phyloP scores from a whole-genome alignment of 2,113 vertebrate genomes.

The Ceyx melanurus region DNA sequence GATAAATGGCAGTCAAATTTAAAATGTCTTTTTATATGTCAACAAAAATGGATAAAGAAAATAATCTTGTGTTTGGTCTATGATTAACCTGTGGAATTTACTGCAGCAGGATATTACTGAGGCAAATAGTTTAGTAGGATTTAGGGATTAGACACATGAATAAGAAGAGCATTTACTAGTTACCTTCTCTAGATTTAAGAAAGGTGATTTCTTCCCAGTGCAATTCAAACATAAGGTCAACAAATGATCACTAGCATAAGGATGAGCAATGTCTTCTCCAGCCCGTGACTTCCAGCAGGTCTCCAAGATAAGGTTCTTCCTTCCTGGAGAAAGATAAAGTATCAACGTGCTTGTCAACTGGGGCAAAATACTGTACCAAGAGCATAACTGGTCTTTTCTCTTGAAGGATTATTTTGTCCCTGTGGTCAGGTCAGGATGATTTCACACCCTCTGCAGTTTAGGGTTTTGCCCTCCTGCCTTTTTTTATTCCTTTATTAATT shows the following conservation, averaged over 20 bases:
- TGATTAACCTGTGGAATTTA: slow-evolving; percentile 75
- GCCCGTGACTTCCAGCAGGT: background rate
- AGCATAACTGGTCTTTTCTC: background rate
- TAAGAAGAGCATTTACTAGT: slow-evolving; percentile 19
- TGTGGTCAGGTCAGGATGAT: background rate
- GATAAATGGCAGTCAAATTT: background rate
- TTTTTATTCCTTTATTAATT: slow-evolving; percentile 7
- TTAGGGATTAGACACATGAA: slow-evolving; percentile 64
- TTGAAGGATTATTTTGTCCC: background rate
- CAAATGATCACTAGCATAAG: background rate
- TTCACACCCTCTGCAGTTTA: background rate
- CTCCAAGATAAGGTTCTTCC: background rate
- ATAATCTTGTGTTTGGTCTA: slow-evolving; percentile 56
- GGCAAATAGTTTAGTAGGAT: slow-evolving; percentile 62
- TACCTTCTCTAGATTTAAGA: slow-evolving; percentile 13
- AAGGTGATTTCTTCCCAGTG: background rate
- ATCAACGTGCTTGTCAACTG: background rate
- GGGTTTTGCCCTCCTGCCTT: background rate
- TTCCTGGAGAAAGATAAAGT: background rate
- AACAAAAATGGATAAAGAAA: slow-evolving; percentile 50
- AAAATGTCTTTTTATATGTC: background rate
- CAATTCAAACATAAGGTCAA: background rate
- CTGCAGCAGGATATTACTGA: slow-evolving; percentile 61
- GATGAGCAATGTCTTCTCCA: background rate
- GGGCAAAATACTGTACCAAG: background rate